Percentiles rank a stretch among this genome's conserved stretches.
Conservation (phyloP, 2,888 invertebrate genomes). For the Andrena fulva region DNA sequence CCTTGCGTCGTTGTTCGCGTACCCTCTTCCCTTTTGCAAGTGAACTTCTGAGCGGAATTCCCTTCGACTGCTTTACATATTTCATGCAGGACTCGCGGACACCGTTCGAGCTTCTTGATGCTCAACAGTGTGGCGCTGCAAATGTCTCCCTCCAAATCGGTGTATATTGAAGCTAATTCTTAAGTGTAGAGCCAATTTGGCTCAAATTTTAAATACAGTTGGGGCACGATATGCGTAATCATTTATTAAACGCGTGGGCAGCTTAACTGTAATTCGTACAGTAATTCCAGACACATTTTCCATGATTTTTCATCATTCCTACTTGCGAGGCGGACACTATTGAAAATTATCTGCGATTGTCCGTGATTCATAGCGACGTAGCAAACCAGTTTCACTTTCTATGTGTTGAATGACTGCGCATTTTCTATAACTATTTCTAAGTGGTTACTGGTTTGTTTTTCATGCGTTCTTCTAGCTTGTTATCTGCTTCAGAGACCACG, state of each 20-base stretch:
- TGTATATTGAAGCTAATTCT: background rate
- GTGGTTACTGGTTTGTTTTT: constrained; percentile 3
- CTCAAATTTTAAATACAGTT: too few relatives aligned
- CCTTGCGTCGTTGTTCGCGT: constrained; percentile 63
- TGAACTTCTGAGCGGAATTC: background rate
- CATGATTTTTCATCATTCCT: too few relatives aligned
- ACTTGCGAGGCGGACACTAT: background rate
- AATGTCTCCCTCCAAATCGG: background rate
- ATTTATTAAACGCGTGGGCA: too few relatives aligned
- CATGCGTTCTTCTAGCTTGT: background rate
- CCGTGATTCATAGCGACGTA: background rate
- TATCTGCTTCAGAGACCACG: constrained; percentile 8
- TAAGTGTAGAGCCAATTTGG: too few relatives aligned
- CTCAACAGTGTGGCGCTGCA: background rate
- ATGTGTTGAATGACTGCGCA: constrained; percentile 10
- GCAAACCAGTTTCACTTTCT: background rate
- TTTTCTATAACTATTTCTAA: constrained; percentile 4
- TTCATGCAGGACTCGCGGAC: background rate
- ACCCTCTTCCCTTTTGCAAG: constrained; percentile 63
- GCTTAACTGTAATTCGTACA: too few relatives aligned
- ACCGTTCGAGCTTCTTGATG: background rate
- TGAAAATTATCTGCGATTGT: background rate
- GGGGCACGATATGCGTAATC: too few relatives aligned
- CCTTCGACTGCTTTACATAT: background rate
- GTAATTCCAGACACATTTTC: too few relatives aligned